Evolutionary conservation across 2,888 invertebrate species (phyloP).

Genomic region (Stenodema calcarata): DNA sequence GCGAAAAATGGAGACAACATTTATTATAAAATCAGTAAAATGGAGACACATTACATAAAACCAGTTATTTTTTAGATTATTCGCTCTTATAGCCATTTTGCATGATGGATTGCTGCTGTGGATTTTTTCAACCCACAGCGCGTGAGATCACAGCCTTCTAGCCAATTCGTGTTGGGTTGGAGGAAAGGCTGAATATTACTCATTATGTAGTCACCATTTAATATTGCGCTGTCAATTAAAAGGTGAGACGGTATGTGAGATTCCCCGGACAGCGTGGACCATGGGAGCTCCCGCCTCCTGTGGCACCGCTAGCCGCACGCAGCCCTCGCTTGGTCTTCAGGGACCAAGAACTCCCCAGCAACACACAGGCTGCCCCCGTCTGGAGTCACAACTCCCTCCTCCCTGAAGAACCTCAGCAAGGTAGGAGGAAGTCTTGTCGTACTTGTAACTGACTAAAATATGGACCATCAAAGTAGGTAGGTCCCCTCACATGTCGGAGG

Average conservation of each 20-base stretch:
- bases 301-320: constrained; percentile 52
- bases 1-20: too few species aligned
- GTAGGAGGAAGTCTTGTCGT: constrained; percentile 27
- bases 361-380: constrained; percentile 54
- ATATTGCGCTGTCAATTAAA: neutral
- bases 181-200: too few species aligned
- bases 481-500: neutral
- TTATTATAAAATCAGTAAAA: too few species aligned
- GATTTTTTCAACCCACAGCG: too few species aligned
- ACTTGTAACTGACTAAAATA: neutral
- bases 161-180: too few species aligned
- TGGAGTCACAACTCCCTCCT: constrained; percentile 52
- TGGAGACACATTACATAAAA: too few species aligned
- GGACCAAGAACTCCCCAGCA: constrained; percentile 58
- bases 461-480: neutral
- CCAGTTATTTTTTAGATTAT: too few species aligned
- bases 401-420: constrained; percentile 52
- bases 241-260: constrained; percentile 56
- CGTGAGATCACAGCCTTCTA: too few species aligned
- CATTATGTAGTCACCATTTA: too few species aligned
- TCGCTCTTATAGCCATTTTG: too few species aligned
- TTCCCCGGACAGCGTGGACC: constrained; percentile 53
- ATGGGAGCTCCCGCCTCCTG: neutral
- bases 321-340: constrained; percentile 59
- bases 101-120: too few species aligned